Evolutionary conservation across 2,113 vertebrate genomes (phyloP), one percentile per base, ranked within the genome.

Genomic region (Ivindomyrus marchei): DNA sequence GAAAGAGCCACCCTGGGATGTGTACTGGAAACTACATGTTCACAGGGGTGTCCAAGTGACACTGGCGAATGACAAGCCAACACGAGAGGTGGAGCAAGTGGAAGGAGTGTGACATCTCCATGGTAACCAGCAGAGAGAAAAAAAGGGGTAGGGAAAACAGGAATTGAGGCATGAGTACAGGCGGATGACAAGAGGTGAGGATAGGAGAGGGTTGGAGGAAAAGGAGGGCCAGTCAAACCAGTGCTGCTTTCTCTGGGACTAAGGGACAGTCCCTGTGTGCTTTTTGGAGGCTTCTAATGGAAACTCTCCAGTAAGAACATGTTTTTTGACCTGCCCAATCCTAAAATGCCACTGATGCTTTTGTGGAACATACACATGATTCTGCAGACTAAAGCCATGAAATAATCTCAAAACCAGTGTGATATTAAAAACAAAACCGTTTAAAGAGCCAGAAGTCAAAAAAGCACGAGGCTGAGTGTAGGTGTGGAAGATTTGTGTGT

Each of bases 401-500:
- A 77, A 36, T 36, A 77, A 77, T 77, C 27, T 17, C 31, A 1
- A 13, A 77, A 47, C 80, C 39, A 45, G 15, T 24, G 42, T 62
- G 87, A 31, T 39, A 13, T 24, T 42, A 19, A 58, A 88, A 88
- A 58, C 2, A 45, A 36, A 62, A 88, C 17, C 36, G 7, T 6
- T 31, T 2, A 87, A 87, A 17, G 39, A 42, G 74, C 1, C 47
- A 50, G 47, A 47, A 86, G 84, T 86, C 50, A 56, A 39, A 50
- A 56, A 8, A 53, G 50, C 46, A 53, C 0, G 5, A 1, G 85
- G n/a, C 21, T 31, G n/a, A 56, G 49, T 87, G 31, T 50, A 19
- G 50, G 27, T 39, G 50, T 39, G 92, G 92, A 92, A 92, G 93
- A 93, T 95, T 95, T 95, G 92, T 93, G 94, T 94, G 93, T 94